Base-by-base conservation (phyloP, 2,888 invertebrate genomes). In the Oligia strigilis region DNA sequence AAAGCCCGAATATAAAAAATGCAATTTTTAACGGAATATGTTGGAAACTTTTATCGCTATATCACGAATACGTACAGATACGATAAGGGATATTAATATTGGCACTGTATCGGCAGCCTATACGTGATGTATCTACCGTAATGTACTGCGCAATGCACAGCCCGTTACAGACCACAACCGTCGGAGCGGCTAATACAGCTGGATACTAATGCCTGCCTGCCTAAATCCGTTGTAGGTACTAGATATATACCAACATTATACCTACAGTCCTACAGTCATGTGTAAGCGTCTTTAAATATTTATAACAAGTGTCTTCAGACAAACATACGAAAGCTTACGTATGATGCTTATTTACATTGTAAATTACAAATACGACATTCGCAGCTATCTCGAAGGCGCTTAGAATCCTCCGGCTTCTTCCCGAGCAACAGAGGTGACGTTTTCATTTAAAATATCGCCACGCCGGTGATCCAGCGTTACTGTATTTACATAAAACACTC, bases 401-500 rank as follows among this genome's bases (percentile, higher is more conserved):
- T 65, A 66, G 72, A 82, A 89, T 83, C 82, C 81, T 73, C 46
- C 23, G 49, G 82, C 72, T 79, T 85, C 82, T 80, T 81, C 46
- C 77, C 74, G 75, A 71, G 73, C 75, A 78, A 62, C 79, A 65
- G 67, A 78, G 79, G 84, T 84, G 80, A 83, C 83, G 88, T 91
- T 91, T 90, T 86, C 84, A 86, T 89, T 86, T 82, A 82, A 88
- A 89, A 87, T 86, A 86, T 82, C 80, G 75, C 77, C 82, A 72
- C 85, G 81, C 85, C 87, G 77, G 79, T 88, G 87, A 91, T 90
- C 87, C 87, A 67, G 79, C 84, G 87, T 86, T 80, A 82, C 83
- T 89, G 72, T 90, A 94, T 95, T 94, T 92, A 89, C 94, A 94
- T 95, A 93, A 93, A 94, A 94, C 90, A 93, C 90, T 92, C 93